Evolutionary conservation across 2,888 invertebrate species (phyloP), one percentile per base, ranked within the genome.

Genomic region (Apocheima hispidaria): DNA sequence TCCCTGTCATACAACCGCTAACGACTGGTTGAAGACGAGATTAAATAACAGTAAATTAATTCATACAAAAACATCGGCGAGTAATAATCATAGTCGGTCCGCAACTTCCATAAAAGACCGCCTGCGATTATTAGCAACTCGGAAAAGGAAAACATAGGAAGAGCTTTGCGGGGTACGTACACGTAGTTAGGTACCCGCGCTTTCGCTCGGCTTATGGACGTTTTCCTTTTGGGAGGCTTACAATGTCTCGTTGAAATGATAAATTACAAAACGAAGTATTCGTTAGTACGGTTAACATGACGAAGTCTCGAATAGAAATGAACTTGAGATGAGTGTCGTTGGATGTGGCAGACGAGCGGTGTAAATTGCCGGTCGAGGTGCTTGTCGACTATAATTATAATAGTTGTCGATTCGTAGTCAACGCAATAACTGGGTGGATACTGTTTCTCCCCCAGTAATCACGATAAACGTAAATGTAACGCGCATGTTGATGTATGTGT

Each of bases 41-140:
- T 79, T 80, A 74, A 77, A 76, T 81, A 86, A 88, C 84, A 86
- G 81, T 79, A 84, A 85, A 85, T 70, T 79, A 83, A 83, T 70
- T 69, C 67, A 82, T 75, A 72, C 75, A 69, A 84, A 86, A 88
- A 90, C 90, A 88, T 79, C 75, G 82, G 70, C 78, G 64, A 69
- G 65, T 74, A 63, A 73, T 79, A 86, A 84, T 81, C 82, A 77
- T 78, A 87, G 82, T 67, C 89, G 85, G 73, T 82, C 88, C 86
- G 90, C 92, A 92, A 92, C 92, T 92, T 92, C 92, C 91, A 83
- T 62, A 61, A 84, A 63, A 85, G 87, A 84, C 79, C 85, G 86
- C 73, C 81, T 86, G 81, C 76, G 83, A 84, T 86, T 82, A 84
- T 75, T 72, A 68, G 53, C 70, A 74, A 80, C 86, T 88, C 82